Conservation (phyloP, 2,113 vertebrate genomes). For the human region DNA sequence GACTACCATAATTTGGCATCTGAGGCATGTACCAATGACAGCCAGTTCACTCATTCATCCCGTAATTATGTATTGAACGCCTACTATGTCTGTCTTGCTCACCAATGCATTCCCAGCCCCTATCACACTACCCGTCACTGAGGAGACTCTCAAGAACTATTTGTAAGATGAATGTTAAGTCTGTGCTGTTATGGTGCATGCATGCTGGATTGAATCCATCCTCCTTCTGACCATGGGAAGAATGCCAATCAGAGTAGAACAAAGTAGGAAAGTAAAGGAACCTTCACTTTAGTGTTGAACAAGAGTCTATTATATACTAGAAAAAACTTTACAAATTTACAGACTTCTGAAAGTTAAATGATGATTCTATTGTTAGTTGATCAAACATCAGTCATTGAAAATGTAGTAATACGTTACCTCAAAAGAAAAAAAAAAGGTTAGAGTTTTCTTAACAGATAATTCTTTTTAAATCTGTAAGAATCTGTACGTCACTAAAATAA, state of each 20-base stretch:
- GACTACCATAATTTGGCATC: background rate
- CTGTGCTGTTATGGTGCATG: background rate
- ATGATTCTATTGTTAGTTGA: background rate
- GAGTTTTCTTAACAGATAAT: background rate
- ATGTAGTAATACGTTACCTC: background rate
- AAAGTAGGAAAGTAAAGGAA: background rate
- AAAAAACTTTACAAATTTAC: background rate
- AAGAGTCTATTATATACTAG: background rate
- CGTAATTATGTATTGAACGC: background rate
- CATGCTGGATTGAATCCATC: background rate
- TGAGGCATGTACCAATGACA: background rate
- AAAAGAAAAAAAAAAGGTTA: background rate
- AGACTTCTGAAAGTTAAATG: background rate
- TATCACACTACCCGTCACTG: background rate
- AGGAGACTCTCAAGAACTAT: background rate
- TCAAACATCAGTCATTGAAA: background rate
- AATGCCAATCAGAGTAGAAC: background rate
- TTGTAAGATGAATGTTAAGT: background rate
- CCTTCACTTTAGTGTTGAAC: background rate
- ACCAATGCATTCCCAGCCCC: background rate
- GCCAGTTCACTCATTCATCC: background rate
- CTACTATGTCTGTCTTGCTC: background rate
- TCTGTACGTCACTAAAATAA: background rate
- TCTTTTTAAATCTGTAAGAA: slow-evolving; percentile 28
- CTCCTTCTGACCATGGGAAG: background rate